phyloP scores from a whole-genome alignment of 2,113 vertebrate genomes.

The Ascaphus truei region DNA sequence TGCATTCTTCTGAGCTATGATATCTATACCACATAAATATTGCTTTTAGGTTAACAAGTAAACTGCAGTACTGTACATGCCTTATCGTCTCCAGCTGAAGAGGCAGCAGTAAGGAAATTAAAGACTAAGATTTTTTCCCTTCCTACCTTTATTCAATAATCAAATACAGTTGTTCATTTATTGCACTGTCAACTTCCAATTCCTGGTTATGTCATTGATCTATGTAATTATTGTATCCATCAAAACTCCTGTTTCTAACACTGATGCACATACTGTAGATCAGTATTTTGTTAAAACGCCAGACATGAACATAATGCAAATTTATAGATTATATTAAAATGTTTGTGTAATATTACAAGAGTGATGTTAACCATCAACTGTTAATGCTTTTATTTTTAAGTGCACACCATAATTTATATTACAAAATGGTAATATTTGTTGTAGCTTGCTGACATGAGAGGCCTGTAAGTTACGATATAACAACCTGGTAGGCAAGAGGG shows the following conservation, averaged over 20 bases:
- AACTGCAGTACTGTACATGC: not conserved
- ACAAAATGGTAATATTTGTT: constrained; percentile 1
- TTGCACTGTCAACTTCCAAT: not conserved
- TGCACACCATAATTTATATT: not conserved
- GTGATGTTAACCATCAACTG: not conserved
- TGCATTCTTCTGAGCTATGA: not conserved
- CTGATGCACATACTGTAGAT: not conserved
- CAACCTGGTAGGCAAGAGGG: no score
- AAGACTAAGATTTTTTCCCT: not conserved
- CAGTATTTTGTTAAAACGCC: not conserved
- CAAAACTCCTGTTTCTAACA: not conserved
- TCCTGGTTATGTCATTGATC: not conserved
- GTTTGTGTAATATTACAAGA: constrained; percentile 7
- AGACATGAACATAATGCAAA: constrained; percentile 8
- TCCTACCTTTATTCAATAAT: not conserved
- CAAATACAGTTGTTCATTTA: not conserved
- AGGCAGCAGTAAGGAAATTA: not conserved
- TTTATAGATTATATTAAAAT: constrained; percentile 3
- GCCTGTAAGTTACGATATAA: no score
- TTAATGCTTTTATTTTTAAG: constrained; percentile 8
- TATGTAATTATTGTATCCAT: constrained; percentile 23
- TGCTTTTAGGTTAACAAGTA: constrained; percentile 1
- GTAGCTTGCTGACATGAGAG: no score
- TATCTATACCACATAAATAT: constrained; percentile 1
- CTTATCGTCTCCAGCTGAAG: not conserved